A percentile compares a stretch with the other conserved stretches of the same genome.
Evolutionary conservation across 2,888 invertebrate genomes (phyloP).

Genomic region (Watsonalla cultraria): DNA sequence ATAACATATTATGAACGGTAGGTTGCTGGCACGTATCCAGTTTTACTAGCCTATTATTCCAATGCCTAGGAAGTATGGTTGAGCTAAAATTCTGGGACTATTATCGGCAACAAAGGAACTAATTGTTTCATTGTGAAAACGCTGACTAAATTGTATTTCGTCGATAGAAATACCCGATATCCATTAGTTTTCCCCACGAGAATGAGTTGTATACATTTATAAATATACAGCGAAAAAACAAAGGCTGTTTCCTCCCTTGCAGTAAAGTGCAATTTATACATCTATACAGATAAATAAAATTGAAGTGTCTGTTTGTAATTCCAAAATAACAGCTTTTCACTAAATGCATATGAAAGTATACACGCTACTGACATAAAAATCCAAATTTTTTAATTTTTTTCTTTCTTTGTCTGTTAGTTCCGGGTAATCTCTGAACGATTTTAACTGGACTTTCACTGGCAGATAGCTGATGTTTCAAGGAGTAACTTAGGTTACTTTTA

Average conservation of each 20-base stretch:
- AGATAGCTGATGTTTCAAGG: no score
- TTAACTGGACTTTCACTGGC: no score
- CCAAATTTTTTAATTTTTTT: no score
- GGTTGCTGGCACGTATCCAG: not conserved
- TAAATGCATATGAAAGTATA: no score
- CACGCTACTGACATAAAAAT: no score
- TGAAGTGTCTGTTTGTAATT: no score
- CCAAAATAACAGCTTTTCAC: no score
- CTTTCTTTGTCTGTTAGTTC: no score
- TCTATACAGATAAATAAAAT: no score
- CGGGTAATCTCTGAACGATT: no score
- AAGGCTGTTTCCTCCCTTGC: constrained; percentile 37
- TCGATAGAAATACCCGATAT: not conserved
- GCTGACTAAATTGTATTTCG: constrained; percentile 1
- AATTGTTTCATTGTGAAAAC: not conserved
- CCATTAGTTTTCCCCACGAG: constrained; percentile 31
- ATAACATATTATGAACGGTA: not conserved
- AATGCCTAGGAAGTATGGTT: not conserved
- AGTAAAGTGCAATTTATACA: constrained; percentile 14
- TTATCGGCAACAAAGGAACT: not conserved
- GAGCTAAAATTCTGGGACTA: not conserved
- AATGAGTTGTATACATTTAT: constrained; percentile 33
- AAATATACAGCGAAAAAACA: constrained; percentile 24
- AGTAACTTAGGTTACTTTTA: no score
- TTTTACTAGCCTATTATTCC: not conserved